Conservation (phyloP, 2,888 invertebrate genomes). For the Trichopoda pennipes region DNA sequence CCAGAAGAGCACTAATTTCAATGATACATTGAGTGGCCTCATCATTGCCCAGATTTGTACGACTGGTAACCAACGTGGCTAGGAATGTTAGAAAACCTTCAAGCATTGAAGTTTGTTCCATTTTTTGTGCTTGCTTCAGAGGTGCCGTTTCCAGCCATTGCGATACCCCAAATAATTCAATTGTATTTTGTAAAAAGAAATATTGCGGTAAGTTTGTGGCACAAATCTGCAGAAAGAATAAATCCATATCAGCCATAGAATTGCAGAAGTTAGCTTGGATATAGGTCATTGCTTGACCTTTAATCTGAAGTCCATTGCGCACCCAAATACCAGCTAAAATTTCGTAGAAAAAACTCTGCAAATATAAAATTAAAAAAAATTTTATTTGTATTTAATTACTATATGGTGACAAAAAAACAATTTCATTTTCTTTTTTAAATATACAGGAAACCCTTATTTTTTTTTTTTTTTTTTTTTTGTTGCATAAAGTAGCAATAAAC, state of each 20-base stretch:
- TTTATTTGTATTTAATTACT: neutral
- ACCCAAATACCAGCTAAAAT: conserved; percentile 97
- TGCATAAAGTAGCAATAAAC: too few species aligned
- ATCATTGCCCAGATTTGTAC: conserved; percentile 89
- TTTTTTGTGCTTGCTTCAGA: conserved; percentile 86
- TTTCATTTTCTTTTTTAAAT: too few species aligned
- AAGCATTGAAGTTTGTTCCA: conserved; percentile 95
- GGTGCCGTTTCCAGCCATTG: conserved; percentile 92
- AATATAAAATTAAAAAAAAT: conserved; percentile 49
- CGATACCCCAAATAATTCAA: conserved; percentile 94
- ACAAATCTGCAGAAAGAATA: conserved; percentile 96
- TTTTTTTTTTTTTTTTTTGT: too few species aligned
- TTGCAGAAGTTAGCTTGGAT: conserved; percentile 99
- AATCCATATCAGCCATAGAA: conserved; percentile 98
- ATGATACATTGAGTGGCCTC: conserved; percentile 87
- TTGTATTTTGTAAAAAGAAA: conserved; percentile 91
- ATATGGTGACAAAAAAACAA: too few species aligned
- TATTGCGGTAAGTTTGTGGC: conserved; percentile 93
- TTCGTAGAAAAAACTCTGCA: conserved; percentile 96
- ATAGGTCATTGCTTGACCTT: conserved; percentile 99
- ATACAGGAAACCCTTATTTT: too few species aligned
- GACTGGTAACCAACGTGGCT: conserved; percentile 91
- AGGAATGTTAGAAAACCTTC: conserved; percentile 96
- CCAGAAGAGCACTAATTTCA: conserved; percentile 95
- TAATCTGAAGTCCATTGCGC: conserved; percentile 97